These are phyloP conservation scores for Platycnemis pennipes DNA, from an alignment of 2,888 invertebrate species.

Conservation along the genomic window DNA sequence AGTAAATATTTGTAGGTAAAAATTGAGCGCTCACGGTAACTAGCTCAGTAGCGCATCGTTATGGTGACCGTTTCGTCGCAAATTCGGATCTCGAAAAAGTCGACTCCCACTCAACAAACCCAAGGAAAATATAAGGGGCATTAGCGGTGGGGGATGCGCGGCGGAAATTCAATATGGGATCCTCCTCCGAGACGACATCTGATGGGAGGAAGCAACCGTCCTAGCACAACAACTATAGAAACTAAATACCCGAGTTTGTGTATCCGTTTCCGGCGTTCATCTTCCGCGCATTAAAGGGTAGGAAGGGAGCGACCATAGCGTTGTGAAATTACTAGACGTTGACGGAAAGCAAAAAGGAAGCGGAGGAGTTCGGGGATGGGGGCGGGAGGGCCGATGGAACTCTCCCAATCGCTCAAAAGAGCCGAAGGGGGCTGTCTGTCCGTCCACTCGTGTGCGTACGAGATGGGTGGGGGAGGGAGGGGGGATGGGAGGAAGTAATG, in stretches of 20 bases:
- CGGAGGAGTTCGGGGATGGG: neutral
- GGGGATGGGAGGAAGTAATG: neutral
- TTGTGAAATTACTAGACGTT: constrained; percentile 7
- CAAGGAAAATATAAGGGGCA: neutral
- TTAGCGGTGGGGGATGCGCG: neutral
- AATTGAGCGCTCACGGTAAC: too few relatives aligned
- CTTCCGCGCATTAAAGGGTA: neutral
- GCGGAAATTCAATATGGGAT: neutral
- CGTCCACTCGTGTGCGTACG: neutral
- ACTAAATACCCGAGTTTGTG: neutral
- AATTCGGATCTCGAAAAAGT: too few relatives aligned
- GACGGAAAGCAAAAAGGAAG: neutral
- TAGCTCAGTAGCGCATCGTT: too few relatives aligned
- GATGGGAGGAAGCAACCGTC: neutral
- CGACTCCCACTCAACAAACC: neutral
- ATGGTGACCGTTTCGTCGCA: too few relatives aligned
- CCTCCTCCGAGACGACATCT: neutral
- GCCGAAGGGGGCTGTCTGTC: neutral
- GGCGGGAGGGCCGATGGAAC: neutral
- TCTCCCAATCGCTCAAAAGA: constrained; percentile 15
- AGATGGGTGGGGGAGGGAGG: neutral
- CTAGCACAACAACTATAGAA: neutral
- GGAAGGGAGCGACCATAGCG: neutral
- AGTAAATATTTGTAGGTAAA: too few relatives aligned
- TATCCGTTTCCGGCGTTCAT: neutral